Base-by-base conservation (phyloP, 2,888 invertebrate species). In the Elmis aenea region DNA sequence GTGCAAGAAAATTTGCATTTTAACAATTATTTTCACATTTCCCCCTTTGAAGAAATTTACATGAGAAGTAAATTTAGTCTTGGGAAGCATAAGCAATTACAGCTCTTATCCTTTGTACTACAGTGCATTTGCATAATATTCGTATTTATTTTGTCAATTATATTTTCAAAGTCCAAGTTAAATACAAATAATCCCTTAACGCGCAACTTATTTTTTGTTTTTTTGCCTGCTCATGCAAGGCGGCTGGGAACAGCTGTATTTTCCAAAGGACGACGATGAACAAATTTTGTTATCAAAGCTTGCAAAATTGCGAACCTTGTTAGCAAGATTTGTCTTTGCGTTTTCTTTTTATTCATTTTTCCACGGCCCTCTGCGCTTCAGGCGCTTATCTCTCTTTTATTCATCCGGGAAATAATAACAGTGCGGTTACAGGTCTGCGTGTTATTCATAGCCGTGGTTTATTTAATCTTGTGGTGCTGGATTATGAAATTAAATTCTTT, bases 341-440 rank as follows among this genome's bases (percentile, higher is more conserved):
- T 36, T 33, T 40, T 40, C 40, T 31, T 40, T 36, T 42, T 38
- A 39, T 26, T 30, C 39, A 30, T 29, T 39, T 33, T 33, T 33
- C 39, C 36, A 24, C 36, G 15, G 28, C 33, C 36, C 15, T 29
- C 13, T 28, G 6, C 35, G 42, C 42, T 24, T 20, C n/a, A 30
- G 45, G 39, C 36, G 33, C 34, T 42, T 45, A 38, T 36, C 33
- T 33, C 35, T 33, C 33, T 42, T 42, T 42, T 38, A 34, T 38
- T 39, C 38, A 30, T 35, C 27, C 33, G 31, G 33, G 37, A 42
- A 42, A 42, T 42, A 36, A 42, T 42, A 42, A 38, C 41, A 37
- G 36, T 41, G 37, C 37, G 35, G 41, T 36, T 37, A 41, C 37
- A 37, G 32, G 41, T 41, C 36, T 31, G 24, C 41, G 32, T 41